Percentiles rank a stretch among this genome's conserved stretches.
phyloP scores from a whole-genome alignment of 2,797 vertebrate genomes.

The Peromyscus aztecus region DNA sequence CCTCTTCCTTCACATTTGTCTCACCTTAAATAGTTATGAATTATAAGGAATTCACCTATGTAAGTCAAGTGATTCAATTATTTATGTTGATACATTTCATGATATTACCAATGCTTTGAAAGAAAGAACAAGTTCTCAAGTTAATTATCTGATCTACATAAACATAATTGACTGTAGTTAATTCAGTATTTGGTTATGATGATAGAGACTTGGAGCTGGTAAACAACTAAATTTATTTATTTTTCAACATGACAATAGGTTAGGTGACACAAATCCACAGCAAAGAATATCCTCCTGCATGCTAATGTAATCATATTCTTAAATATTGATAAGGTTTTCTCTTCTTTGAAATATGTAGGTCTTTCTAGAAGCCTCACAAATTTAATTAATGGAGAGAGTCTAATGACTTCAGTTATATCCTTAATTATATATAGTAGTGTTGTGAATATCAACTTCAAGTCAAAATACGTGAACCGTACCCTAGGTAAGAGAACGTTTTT shows the following conservation, averaged over 20 bases:
- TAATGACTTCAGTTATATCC: conserved; percentile 79
- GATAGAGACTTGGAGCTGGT: neutral
- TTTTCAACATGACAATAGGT: neutral
- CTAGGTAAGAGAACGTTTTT: conserved; percentile 70
- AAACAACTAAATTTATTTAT: conserved; percentile 18
- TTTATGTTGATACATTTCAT: neutral
- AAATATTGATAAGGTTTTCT: conserved; percentile 9
- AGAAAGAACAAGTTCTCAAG: neutral
- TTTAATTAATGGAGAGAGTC: conserved; percentile 84
- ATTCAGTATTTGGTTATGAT: neutral
- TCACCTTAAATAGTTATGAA: neutral
- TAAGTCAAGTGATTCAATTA: conserved; percentile 2
- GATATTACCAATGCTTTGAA: conserved; percentile 58
- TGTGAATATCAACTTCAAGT: neutral
- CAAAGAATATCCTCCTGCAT: neutral
- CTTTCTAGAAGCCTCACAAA: conserved; percentile 83
- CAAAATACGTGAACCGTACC: neutral
- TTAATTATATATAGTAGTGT: conserved; percentile 68
- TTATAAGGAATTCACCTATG: neutral
- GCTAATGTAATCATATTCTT: conserved; percentile 31
- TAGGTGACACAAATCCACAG: conserved; percentile 23
- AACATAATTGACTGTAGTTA: conserved; percentile 12
- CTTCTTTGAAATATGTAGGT: conserved; percentile 61
- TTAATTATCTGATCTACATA: neutral
- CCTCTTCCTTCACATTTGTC: neutral